Percentiles rank a stretch among this genome's conserved stretches.
Evolutionary conservation across 2,888 invertebrate genomes (phyloP).

Genomic region (Scrobipalpa costella): DNA sequence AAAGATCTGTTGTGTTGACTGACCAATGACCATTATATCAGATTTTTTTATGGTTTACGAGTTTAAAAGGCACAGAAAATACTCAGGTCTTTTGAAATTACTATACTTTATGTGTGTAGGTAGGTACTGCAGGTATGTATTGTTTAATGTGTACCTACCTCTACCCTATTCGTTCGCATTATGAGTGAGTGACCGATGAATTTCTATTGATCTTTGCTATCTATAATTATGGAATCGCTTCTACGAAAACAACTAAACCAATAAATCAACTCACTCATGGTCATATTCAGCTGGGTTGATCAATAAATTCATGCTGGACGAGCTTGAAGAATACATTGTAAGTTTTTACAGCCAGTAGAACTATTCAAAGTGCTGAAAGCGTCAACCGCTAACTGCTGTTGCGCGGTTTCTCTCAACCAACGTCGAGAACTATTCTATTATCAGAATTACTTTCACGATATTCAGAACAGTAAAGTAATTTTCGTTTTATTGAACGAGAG

Average conservation of each 20-base stretch:
- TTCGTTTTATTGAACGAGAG: slow-evolving; percentile 62
- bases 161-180: too few species aligned
- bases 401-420: slow-evolving; percentile 2
- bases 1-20: too few species aligned
- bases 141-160: too few species aligned
- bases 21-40: too few species aligned
- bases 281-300: slow-evolving; percentile 1
- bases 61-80: too few species aligned
- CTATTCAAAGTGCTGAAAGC: slow-evolving; percentile 1
- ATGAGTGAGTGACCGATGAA: too few species aligned
- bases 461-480: slow-evolving; percentile 58
- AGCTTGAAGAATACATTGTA: slow-evolving; percentile 8
- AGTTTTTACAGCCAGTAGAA: neutral
- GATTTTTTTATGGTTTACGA: too few species aligned
- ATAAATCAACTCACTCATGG: neutral
- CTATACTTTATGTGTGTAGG: too few species aligned
- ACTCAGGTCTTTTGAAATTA: too few species aligned
- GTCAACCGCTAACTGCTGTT: neutral
- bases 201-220: too few species aligned
- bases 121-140: too few species aligned
- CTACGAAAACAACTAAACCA: slow-evolving; percentile 22
- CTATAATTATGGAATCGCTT: too few species aligned
- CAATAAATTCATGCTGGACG: slow-evolving; percentile 14
- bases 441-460: slow-evolving; percentile 58
- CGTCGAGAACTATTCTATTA: slow-evolving; percentile 7